Base-by-base conservation (phyloP, 1,140 invertebrate species). In the Drosophila funebris region DNA sequence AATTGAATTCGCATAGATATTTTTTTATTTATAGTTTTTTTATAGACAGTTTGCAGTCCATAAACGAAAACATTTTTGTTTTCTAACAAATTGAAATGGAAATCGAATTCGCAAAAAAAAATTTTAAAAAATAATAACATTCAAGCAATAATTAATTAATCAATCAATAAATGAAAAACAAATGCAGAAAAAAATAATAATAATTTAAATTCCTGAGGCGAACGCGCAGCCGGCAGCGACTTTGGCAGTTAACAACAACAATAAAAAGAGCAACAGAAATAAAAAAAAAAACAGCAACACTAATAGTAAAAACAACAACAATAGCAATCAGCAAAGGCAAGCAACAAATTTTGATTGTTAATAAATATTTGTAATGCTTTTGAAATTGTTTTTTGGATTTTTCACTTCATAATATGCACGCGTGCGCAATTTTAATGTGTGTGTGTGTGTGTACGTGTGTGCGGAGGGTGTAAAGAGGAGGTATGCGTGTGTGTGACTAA, bases 81-180 rank as follows among this genome's bases (percentile, higher is more conserved):
- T 62, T 57, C 67, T 60, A 81, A 76, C 78, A 54, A 70, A 78
- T 73, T 58, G 67, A 83, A 83, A 75, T 83, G 79, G 62, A 83
- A 78, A 83, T 82, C 75, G 73, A 78, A 80, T 79, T 72, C 66
- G 37, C 39, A 24, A 50, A 56, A 16, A 76, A 63, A 80, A 66
- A n/a, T n/a, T n/a, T n/a, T n/a, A 50, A 31, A 50, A 64, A 76
- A 63, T 75, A 66, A 48, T 22, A 50, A 76, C 53, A 79, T 62
- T 48, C 22, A 44, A 68, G 53, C 16, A 61, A 66, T 39, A 68
- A 67, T 69, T 57, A 69, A 74, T 72, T 80, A 80, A 66, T 73
- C 54, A 58, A 54, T 68, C 63, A 37, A 56, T 62, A 50, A 24
- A 44, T 18, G n/a, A 20, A 52, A 54, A 64, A 61, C 24, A 41